These are phyloP conservation scores for Pseudomyrmex cubaensis DNA, from an alignment of 1,140 invertebrate species.

Conservation along the genomic window DNA sequence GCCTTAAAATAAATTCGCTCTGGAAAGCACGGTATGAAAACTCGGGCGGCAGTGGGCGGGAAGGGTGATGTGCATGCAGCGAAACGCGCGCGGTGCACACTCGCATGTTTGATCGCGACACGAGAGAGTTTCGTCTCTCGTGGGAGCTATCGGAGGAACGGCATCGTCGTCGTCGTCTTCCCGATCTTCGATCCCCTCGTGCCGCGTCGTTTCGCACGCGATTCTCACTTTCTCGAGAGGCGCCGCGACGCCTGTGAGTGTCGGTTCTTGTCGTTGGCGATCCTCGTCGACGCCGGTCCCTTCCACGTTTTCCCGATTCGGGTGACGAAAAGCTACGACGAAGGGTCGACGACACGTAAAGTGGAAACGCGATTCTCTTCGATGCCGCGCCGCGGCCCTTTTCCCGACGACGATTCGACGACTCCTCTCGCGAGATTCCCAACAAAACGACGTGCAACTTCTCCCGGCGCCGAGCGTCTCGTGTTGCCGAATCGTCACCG, in stretches of 20 bases:
- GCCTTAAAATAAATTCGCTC: not conserved
- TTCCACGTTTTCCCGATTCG: not conserved
- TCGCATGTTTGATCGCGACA: slow-evolving; percentile 37
- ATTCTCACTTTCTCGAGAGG: slow-evolving; percentile 33
- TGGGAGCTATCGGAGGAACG: slow-evolving; percentile 59
- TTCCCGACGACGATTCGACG: slow-evolving; percentile 33
- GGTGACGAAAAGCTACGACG: slow-evolving; percentile 41
- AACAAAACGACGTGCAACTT: slow-evolving; percentile 35
- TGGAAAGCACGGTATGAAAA: not conserved
- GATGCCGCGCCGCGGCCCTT: slow-evolving; percentile 19
- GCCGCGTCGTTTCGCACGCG: slow-evolving; percentile 3
- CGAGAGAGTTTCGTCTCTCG: slow-evolving; percentile 52
- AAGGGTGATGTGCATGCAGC: slow-evolving; percentile 16
- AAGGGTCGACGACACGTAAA: slow-evolving; percentile 27
- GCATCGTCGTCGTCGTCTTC: slow-evolving; percentile 13
- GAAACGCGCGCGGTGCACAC: slow-evolving; percentile 14
- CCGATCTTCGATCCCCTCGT: not conserved
- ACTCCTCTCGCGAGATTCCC: not conserved
- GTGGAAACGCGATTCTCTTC: slow-evolving; percentile 29
- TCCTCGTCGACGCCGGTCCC: slow-evolving; percentile 8
- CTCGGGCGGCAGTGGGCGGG: not conserved
- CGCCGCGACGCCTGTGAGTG: slow-evolving; percentile 7
- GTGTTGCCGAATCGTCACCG: slow-evolving; percentile 43
- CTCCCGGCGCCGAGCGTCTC: slow-evolving; percentile 28
- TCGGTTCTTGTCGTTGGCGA: slow-evolving; percentile 40